Evolutionary conservation across 2,113 vertebrate species (phyloP), one percentile per base, ranked within the genome.

Genomic region (Uria lomvia): DNA sequence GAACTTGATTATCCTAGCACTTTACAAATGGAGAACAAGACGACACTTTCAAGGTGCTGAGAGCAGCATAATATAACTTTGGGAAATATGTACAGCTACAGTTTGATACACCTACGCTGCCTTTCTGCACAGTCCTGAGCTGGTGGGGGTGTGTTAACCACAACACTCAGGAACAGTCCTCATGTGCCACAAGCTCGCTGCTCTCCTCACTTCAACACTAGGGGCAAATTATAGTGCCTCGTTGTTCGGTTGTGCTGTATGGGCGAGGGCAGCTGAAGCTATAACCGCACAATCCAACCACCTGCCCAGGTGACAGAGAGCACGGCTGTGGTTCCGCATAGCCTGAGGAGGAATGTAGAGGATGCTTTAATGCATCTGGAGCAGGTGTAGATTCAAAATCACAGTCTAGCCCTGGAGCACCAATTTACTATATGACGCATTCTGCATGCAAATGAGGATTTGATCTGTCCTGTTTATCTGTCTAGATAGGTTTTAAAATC

Each of bases 381-480:
- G 62, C 88, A 92, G 76, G 73, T 65, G 76, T 65, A 60, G 65
- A 56, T 59, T 75, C 65, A 86, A 92, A 92, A 92, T 88, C 86
- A 88, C 29, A 60, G 40, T 45, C 52, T 81, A 89, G 56, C 36
- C 95, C 88, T 45, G 73, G 19, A 96, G 91, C 76, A 84, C 20
- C 58, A 42, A 72, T 89, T 84, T 71, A 81, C 49, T 63, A 3
- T 4, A 20, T 65, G 65, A 84, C 1, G 2, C 52, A 75, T 43
- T 86, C 91, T 79, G 76, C 65, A 91, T 89, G 27, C 58, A 91
- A 87, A 87, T 73, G n/a, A 78, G 38, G 49, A 74, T 84, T 74
- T 75, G 55, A 83, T 77, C 55, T 84, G 29, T 68, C 49, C 49
- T 85, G 32, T 75, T 79, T 81, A 50, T 66, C 63, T 90, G 20